Evolutionary conservation across 2,113 vertebrate species (phyloP).

Genomic region (Chloebia gouldiae): DNA sequence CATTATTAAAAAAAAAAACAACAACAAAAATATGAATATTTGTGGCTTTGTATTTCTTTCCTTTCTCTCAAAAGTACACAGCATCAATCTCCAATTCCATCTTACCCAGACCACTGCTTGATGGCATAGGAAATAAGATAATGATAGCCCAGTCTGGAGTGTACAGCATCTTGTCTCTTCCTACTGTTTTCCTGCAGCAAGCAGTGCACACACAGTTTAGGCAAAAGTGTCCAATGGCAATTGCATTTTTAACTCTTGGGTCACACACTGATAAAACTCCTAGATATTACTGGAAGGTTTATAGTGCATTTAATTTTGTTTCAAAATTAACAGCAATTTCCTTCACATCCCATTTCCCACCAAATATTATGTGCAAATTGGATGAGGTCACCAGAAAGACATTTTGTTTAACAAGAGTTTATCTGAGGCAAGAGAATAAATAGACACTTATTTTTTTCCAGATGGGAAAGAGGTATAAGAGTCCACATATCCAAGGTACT

Average conservation of each 20-base stretch:
- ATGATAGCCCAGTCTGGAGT: not conserved
- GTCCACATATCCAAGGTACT: not conserved
- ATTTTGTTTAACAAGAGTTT: not conserved
- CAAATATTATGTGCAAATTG: not conserved
- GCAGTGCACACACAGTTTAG: not conserved
- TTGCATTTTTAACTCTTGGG: not conserved
- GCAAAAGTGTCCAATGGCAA: not conserved
- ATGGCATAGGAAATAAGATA: not conserved
- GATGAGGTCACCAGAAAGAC: not conserved
- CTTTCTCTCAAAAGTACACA: not conserved
- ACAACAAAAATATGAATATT: rapidly evolving
- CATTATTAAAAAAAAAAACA: rapidly evolving
- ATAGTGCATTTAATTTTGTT: not conserved
- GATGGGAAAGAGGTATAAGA: not conserved
- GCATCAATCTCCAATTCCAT: not conserved
- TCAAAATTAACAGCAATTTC: not conserved
- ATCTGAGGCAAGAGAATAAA: not conserved
- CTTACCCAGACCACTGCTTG: not conserved
- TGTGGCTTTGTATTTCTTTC: not conserved
- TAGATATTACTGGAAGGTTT: not conserved
- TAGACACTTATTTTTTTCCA: not conserved
- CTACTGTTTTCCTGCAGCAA: not conserved
- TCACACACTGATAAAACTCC: not conserved
- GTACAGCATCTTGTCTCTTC: not conserved
- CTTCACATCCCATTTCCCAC: not conserved